phyloP scores from a whole-genome alignment of 2,113 vertebrate species.

The Cyanistes caeruleus region DNA sequence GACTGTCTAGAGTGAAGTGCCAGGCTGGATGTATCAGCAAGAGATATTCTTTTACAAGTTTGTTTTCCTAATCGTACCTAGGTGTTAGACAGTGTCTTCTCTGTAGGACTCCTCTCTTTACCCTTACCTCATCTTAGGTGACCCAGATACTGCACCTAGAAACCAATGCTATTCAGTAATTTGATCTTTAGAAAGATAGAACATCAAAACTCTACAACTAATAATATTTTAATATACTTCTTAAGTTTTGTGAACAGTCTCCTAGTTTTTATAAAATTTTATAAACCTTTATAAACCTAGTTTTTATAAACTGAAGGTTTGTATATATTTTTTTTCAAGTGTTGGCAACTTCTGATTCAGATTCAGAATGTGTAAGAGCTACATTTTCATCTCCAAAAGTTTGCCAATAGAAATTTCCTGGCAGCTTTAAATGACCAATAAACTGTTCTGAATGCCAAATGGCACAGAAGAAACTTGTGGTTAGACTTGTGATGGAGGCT shows the following conservation, averaged over 20 bases:
- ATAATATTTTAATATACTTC: neutral
- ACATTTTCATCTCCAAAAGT: neutral
- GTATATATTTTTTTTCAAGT: neutral
- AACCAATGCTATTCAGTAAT: neutral
- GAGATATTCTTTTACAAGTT: neutral
- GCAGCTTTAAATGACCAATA: neutral
- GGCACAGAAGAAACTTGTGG: neutral
- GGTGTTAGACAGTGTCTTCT: neutral
- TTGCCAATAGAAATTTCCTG: neutral
- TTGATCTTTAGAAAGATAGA: neutral
- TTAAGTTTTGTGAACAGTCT: neutral
- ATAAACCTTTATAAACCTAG: too few species aligned
- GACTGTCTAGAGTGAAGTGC: neutral
- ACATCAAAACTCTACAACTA: neutral
- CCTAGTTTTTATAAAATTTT: neutral
- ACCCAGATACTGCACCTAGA: neutral
- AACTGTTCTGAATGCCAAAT: neutral
- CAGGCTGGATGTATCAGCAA: neutral
- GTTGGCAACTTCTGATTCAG: neutral
- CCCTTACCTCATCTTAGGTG: neutral
- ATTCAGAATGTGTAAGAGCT: neutral
- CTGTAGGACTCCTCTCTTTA: neutral
- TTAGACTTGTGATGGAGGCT: neutral
- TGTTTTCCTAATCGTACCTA: neutral
- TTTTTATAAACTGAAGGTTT: neutral